A percentile compares a stretch with the other conserved stretches of the same genome.
These are phyloP conservation scores for Sesamia nonagrioides DNA, from an alignment of 1,140 invertebrate genomes.

Conservation along the genomic window DNA sequence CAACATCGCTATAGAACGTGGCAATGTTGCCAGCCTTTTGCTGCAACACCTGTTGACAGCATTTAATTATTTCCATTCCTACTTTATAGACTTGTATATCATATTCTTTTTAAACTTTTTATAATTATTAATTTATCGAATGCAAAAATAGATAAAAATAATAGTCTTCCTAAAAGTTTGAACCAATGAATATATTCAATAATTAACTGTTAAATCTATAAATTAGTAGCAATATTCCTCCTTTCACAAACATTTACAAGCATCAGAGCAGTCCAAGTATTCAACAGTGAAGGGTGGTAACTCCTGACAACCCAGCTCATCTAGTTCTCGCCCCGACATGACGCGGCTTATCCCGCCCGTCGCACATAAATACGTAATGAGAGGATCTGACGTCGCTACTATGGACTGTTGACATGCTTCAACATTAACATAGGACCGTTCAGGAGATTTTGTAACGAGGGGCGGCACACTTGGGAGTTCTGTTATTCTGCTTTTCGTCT, in stretches of 20 bases:
- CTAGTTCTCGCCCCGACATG: constrained; percentile 32
- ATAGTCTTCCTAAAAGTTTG: too few relatives aligned
- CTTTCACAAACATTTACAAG: constrained; percentile 13
- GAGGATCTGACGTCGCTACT: constrained; percentile 41
- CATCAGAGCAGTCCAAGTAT: constrained; percentile 22
- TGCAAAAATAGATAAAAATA: too few relatives aligned
- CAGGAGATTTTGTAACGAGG: neutral
- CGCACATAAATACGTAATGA: constrained; percentile 49
- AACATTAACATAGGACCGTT: constrained; percentile 17
- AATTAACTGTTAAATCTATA: neutral
- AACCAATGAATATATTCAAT: neutral
- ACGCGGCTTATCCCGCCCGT: constrained; percentile 47
- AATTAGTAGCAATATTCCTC: neutral
- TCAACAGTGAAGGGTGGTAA: constrained; percentile 19
- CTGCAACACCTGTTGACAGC: too few relatives aligned
- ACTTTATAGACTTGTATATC: too few relatives aligned
- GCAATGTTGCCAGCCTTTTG: too few relatives aligned
- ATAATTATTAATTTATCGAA: too few relatives aligned
- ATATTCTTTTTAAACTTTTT: too few relatives aligned
- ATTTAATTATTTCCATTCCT: too few relatives aligned
- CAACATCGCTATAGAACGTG: too few relatives aligned
- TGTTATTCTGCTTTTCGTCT: neutral
- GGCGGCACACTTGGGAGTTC: neutral
- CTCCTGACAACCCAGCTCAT: constrained; percentile 37
- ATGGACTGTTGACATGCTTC: constrained; percentile 31